phyloP scores from a whole-genome alignment of 2,113 vertebrate genomes.

The Tonatia bakeri region DNA sequence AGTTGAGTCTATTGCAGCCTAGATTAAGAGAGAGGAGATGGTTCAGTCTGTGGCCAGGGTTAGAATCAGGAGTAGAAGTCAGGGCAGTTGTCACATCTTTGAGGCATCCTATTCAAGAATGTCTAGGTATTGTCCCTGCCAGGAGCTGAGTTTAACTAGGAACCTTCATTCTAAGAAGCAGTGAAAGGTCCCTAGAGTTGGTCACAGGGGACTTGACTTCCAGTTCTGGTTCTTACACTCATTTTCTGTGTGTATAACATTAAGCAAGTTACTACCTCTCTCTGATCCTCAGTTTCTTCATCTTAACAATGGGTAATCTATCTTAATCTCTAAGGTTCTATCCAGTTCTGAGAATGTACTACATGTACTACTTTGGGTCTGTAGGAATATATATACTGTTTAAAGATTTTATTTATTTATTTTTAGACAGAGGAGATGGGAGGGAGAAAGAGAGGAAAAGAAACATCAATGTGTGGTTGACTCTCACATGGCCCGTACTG shows the following conservation, averaged over 20 bases:
- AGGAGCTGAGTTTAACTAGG: not conserved
- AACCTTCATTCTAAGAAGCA: not conserved
- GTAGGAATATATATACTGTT: not conserved
- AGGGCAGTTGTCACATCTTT: not conserved
- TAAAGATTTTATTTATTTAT: too few species aligned
- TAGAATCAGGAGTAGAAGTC: conserved; percentile 4
- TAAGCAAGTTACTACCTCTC: conserved; percentile 37
- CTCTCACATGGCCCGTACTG: too few species aligned
- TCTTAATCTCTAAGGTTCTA: not conserved
- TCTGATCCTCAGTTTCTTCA: not conserved
- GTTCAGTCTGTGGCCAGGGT: not conserved
- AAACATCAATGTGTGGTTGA: too few species aligned
- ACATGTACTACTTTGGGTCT: conserved; percentile 9
- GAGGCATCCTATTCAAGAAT: not conserved
- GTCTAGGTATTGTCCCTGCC: not conserved
- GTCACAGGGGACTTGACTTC: not conserved
- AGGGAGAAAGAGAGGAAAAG: too few species aligned
- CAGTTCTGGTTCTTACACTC: not conserved
- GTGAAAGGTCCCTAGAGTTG: not conserved
- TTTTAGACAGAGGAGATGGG: too few species aligned
- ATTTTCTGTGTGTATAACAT: not conserved
- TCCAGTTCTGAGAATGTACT: conserved; percentile 13
- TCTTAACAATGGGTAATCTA: not conserved
- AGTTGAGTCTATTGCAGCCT: not conserved
- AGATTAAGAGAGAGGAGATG: not conserved